Percentiles rank a stretch among this genome's conserved stretches.
These are phyloP conservation scores for Lordiphosa fenestrarum DNA, from an alignment of 2,888 invertebrate species.

Conservation along the genomic window DNA sequence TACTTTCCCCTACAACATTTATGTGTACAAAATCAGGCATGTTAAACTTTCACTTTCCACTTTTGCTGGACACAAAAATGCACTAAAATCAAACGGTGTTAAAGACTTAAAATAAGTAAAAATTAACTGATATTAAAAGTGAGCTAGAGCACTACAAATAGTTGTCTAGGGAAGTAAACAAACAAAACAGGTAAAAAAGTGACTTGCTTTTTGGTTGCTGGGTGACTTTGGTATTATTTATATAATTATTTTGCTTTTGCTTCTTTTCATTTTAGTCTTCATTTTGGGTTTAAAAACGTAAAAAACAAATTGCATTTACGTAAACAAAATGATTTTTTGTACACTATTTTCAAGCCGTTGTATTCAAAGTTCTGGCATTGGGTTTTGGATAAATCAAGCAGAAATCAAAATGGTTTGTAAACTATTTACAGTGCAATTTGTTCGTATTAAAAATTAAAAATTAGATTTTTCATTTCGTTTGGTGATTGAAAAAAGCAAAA, in stretches of 20 bases:
- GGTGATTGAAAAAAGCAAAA: constrained; percentile 51
- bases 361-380: constrained; percentile 35
- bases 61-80: constrained; percentile 33
- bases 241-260: constrained; percentile 26
- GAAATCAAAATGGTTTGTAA: constrained; percentile 1
- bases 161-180: constrained; percentile 16
- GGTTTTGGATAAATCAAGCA: constrained; percentile 16
- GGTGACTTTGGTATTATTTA: constrained; percentile 22
- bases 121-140: constrained; percentile 13
- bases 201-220: constrained; percentile 26
- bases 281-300: constrained; percentile 50
- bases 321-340: constrained; percentile 64
- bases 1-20: neutral
- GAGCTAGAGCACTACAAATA: constrained; percentile 41
- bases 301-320: constrained; percentile 81
- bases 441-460: constrained; percentile 31
- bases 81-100: constrained; percentile 1
- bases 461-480: constrained; percentile 8
- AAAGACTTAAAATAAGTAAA: neutral
- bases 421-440: constrained; percentile 53
- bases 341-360: constrained; percentile 40
- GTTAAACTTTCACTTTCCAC: constrained; percentile 4
- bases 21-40: constrained; percentile 18
- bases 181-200: no score
- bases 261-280: constrained; percentile 25